Evolutionary conservation across 2,888 invertebrate genomes (phyloP), one percentile per base, ranked within the genome.

Genomic region (Callyntrura guangdongensis): DNA sequence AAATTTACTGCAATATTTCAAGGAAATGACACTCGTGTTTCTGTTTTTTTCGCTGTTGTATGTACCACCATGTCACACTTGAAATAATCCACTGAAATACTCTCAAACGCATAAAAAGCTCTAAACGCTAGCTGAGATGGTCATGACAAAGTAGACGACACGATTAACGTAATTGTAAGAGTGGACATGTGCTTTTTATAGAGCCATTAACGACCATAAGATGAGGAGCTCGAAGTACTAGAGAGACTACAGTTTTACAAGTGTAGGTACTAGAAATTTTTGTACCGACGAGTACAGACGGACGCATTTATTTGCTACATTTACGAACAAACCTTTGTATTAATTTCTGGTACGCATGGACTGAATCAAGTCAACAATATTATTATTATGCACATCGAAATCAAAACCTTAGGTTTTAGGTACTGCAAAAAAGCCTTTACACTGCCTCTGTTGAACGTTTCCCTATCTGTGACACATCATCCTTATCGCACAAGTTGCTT

Each of bases 151-250:
- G 74, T 61, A 47, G 47, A 17, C 67, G 53, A 61, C 49, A 49
- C 36, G 83, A 90, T 79, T 90, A 77, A 90, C 77, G 79, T 90
- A 90, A 90, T 90, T 90, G 89, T 85, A 27, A 85, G 89, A 17
- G 81, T 79, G 89, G 85, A 90, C 89, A 90, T 79, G 79, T 79
- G 89, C 79, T 85, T 90, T 90, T 90, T 90, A 90, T 90, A 90
- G 85, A 85, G 89, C 85, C 85, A 90, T 90, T 85, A 85, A 67
- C 81, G 25, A 67, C 36, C 22, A 69, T 56, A 36, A 17, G n/a
- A 72, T 53, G 25, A 36, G 11, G 2, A 74, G 4, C 22, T 9
- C 49, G 6, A 2, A 9, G 12, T 47, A 20, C 9, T 20, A 81
- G 56, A 59, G 27, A 81, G 56, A n/a, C 5, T 17, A 64, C 12